A percentile compares a stretch with the other conserved stretches of the same genome.
Conservation (phyloP, 2,888 invertebrate species). For the Gandaritis pyraliata region DNA sequence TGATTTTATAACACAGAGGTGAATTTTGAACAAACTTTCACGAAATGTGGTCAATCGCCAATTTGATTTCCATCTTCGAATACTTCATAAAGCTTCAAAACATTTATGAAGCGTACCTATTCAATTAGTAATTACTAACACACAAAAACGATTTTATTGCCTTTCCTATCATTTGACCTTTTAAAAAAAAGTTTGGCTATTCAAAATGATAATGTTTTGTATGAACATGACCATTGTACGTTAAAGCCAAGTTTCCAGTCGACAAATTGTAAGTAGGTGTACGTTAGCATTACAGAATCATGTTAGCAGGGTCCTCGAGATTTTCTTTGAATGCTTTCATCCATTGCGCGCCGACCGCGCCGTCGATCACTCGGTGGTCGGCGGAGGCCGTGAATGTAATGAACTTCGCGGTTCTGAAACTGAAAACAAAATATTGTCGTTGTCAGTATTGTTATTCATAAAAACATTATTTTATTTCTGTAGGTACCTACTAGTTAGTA, state of each 20-base stretch:
- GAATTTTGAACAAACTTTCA: background rate
- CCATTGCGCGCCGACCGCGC: constrained; percentile 99
- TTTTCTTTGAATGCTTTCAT: constrained; percentile 93
- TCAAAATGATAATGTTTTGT: too few relatives aligned
- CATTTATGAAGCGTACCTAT: too few relatives aligned
- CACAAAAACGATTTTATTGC: background rate
- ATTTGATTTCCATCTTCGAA: background rate
- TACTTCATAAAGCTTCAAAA: background rate
- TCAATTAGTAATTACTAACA: too few relatives aligned
- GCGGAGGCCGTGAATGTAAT: constrained; percentile 97
- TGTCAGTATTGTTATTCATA: background rate
- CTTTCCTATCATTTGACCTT: background rate
- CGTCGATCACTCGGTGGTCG: constrained; percentile 99
- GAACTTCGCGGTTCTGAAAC: constrained; percentile 89
- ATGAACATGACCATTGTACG: too few relatives aligned
- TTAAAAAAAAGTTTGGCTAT: too few relatives aligned
- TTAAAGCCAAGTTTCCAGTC: constrained; percentile 39
- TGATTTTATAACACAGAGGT: background rate
- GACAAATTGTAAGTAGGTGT: constrained; percentile 46
- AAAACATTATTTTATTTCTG: too few relatives aligned
- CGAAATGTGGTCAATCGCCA: background rate
- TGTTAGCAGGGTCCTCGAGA: constrained; percentile 96
- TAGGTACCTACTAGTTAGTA: too few relatives aligned
- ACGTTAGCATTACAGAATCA: constrained; percentile 89
- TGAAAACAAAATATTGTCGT: constrained; percentile 53